phyloP scores from a whole-genome alignment of 2,113 vertebrate species.

The Dinomys branickii region DNA sequence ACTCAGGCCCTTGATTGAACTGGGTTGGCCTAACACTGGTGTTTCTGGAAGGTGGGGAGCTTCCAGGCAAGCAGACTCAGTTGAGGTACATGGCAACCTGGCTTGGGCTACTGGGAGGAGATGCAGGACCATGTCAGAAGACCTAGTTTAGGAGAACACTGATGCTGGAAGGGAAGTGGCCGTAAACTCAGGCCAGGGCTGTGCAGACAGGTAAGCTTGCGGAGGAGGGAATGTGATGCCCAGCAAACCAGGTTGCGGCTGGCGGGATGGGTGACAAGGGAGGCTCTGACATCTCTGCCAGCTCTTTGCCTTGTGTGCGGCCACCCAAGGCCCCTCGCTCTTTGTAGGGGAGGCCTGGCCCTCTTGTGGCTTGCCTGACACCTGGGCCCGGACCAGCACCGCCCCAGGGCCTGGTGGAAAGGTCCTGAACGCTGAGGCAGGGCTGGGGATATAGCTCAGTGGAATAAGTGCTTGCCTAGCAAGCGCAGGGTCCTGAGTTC shows the following conservation, averaged over 20 bases:
- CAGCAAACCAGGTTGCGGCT: background rate
- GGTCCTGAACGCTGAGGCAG: background rate
- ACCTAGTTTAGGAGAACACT: background rate
- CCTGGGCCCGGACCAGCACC: rapidly evolving
- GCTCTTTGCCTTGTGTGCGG: background rate
- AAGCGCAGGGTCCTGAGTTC: too few relatives aligned
- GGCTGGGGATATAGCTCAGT: too few relatives aligned
- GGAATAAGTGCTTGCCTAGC: too few relatives aligned
- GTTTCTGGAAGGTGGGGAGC: background rate
- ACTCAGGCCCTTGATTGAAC: background rate
- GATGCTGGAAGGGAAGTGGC: background rate
- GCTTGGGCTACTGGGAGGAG: background rate
- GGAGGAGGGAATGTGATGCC: background rate
- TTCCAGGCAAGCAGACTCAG: rapidly evolving
- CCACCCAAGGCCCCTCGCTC: background rate
- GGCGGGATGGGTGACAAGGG: rapidly evolving
- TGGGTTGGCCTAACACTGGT: background rate
- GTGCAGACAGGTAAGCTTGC: background rate
- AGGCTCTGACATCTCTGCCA: background rate
- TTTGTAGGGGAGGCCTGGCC: background rate
- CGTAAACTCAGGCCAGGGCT: background rate
- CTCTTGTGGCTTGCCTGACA: background rate
- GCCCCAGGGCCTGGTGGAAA: background rate
- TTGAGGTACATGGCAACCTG: background rate
- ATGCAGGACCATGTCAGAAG: background rate